Evolutionary conservation across 2,797 vertebrate species (phyloP).

Genomic region (Spondyliosoma cantharus): DNA sequence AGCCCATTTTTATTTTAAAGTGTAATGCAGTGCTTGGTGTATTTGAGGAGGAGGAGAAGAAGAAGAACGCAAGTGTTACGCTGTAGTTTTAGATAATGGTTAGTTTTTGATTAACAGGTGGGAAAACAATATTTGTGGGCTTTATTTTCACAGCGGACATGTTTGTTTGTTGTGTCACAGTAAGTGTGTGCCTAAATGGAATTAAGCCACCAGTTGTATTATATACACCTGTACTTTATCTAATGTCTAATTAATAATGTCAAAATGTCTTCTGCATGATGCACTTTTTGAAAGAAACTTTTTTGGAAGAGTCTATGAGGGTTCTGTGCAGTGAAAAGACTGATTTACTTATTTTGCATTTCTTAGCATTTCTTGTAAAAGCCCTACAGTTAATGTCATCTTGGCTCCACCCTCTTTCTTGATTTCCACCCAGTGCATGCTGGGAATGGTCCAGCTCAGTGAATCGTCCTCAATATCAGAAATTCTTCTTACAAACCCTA

Average conservation of each 20-base stretch:
- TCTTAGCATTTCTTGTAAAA: slow-evolving; percentile 7
- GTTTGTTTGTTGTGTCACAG: not conserved
- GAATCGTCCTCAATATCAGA: not conserved
- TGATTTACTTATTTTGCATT: not conserved
- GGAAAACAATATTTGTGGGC: too few species aligned
- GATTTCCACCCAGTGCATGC: slow-evolving; percentile 5
- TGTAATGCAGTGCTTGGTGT: not conserved
- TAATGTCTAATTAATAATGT: not conserved
- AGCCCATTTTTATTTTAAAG: not conserved
- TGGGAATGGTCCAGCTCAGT: slow-evolving; percentile 1
- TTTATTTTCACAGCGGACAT: not conserved
- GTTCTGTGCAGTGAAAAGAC: not conserved
- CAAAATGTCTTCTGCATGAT: not conserved
- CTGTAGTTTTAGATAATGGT: too few species aligned
- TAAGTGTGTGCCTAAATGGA: not conserved
- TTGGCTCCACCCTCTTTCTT: not conserved
- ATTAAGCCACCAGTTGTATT: not conserved
- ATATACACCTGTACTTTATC: too few species aligned
- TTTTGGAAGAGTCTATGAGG: not conserved
- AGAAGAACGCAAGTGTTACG: not conserved
- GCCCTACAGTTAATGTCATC: not conserved
- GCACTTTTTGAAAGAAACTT: not conserved
- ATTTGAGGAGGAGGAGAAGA: not conserved
- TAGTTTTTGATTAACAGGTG: not conserved
- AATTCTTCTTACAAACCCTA: not conserved